A percentile compares a stretch with the other conserved stretches of the same genome.
Conservation (phyloP, 2,888 invertebrate species). For the Lissonota sp. region DNA sequence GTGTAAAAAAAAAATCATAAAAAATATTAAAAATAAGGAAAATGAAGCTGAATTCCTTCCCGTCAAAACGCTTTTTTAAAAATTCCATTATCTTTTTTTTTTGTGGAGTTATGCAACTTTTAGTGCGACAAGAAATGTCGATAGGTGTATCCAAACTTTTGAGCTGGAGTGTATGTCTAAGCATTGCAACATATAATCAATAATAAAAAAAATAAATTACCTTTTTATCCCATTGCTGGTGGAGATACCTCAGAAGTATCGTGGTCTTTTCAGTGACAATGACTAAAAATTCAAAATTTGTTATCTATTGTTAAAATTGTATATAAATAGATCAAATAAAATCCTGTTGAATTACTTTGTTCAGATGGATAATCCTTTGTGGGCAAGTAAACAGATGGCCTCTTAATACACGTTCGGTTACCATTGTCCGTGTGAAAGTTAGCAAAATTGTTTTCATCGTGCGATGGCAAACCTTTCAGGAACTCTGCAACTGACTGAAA, state of each 20-base stretch:
- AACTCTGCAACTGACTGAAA: constrained; percentile 94
- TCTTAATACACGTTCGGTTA: constrained; percentile 92
- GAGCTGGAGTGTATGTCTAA: too few relatives aligned
- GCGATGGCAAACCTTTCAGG: constrained; percentile 95
- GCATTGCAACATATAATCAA: too few relatives aligned
- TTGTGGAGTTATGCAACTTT: too few relatives aligned
- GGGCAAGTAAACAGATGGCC: constrained; percentile 95
- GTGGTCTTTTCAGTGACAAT: constrained; percentile 98
- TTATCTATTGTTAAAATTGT: neutral
- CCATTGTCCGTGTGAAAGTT: constrained; percentile 95
- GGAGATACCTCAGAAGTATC: constrained; percentile 95
- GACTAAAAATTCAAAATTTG: constrained; percentile 85
- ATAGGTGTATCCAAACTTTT: too few relatives aligned
- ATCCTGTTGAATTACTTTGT: constrained; percentile 88
- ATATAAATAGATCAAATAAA: constrained; percentile 9
- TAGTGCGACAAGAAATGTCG: too few relatives aligned
- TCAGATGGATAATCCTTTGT: constrained; percentile 97
- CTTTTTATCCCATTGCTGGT: constrained; percentile 98
- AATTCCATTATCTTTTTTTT: too few relatives aligned
- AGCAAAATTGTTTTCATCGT: constrained; percentile 96
- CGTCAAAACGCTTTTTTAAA: too few relatives aligned
- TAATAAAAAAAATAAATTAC: constrained; percentile 80
- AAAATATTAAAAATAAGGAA: too few relatives aligned
- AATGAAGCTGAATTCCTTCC: too few relatives aligned
- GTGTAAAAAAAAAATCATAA: too few relatives aligned